Evolutionary conservation across 35 echinoderm and acorn worm genomes (phyloP), one percentile per base, ranked within the genome.

Genomic region (Apostichopus japonicus): DNA sequence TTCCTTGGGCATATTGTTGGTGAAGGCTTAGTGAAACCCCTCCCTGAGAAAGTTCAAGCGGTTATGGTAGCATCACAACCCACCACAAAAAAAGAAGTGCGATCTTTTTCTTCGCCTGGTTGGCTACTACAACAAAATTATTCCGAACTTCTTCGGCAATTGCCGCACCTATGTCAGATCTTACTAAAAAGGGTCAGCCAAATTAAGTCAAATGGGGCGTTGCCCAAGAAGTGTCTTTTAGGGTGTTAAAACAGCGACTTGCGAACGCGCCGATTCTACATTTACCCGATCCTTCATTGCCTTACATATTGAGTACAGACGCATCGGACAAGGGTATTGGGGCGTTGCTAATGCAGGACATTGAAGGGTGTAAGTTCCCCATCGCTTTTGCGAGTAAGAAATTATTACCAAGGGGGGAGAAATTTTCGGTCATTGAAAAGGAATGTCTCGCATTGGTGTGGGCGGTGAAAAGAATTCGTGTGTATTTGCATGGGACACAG

Each of bases 81-180:
- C 6, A 19, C 5, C 6, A 91, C 72, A 53, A 79, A 79, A 58
- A 80, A 77, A 33, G 54, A 91, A 79, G 90, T 91, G 58, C 24
- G 77, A 91, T 91, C 90, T 17, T 91, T 91, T 79, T 79, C 5
- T 91, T 79, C 72, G 77, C 11, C 33, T 91, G 23, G 71, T 75
- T 4, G 56, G 73, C 13, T 78, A 79, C 15, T 91, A 91, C 19
- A 79, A 75, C 54, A 91, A 79, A 70, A 79, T 77, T 24, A 79
- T 91, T 16, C 90, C 90, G 4, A 44, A 91, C 53, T 91, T 91
- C n/a, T 91, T 72, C 90, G 16, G 76, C 71, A 55, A 79, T 91
- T 54, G 90, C 90, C 56, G 90, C 90, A 4, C 90, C 90, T 10
- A 7, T 91, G 33, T 78, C 53, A 21, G 54, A 78, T 79, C 21